Base-by-base conservation (phyloP, 2,113 vertebrate species). In the Oryzias curvinotus region DNA sequence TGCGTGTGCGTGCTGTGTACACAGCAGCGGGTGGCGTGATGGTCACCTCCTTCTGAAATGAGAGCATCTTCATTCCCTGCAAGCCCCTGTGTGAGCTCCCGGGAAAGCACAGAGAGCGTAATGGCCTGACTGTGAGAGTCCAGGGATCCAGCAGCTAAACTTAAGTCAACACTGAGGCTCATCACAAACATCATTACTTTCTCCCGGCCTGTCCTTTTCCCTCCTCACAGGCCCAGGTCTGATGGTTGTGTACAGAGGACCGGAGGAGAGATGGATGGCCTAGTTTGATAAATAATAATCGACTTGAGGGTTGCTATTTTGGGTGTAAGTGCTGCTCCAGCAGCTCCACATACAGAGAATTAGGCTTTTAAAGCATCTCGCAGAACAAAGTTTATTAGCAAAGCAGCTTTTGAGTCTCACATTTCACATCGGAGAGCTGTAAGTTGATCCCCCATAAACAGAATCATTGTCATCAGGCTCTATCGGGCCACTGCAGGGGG, bases 181-280 rank as follows among this genome's bases (percentile, higher is more conserved):
- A 85, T 87, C 82, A 77, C 80, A 87, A 86, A 87, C 85, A 87
- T 84, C 86, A 89, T 88, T 88, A 87, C 83, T 83, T 80, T 82
- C 76, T 53, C 77, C 61, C 51, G 75, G 67, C 76, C 65, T 77
- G 80, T 78, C 85, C 70, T 77, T 73, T 67, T 76, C 62, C 71
- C 80, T 82, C 70, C 53, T 81, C 69, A 26, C 64, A 44, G 70
- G 77, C 68, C 47, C 54, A 2, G 58, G 73, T 73, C 71, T 80
- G 73, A 81, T 64, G 73, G 77, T 65, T 80, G 78, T 82, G 71
- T 75, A 68, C 68, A 77, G 73, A 81, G 7, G 30, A 62, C 62
- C 18, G 49, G 52, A 48, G 57, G 75, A 76, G 44, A 61, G 58
- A 60, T 62, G 77, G 68, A 81, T 87, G 81, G 71, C 81, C 76